Conservation (phyloP, 2,888 invertebrate genomes). For the Argyresthia goedartella region DNA sequence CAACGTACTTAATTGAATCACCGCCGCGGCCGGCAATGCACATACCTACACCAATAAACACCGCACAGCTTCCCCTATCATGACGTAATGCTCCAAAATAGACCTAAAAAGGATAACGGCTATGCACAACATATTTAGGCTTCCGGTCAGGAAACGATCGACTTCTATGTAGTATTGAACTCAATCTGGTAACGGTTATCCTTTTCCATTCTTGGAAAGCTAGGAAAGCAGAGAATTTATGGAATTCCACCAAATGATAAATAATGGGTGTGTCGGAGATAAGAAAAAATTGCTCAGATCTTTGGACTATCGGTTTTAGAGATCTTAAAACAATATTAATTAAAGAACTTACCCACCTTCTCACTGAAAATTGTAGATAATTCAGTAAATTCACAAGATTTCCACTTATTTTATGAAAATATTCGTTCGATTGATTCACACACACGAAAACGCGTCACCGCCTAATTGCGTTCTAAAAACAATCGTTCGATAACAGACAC, state of each 20-base stretch:
- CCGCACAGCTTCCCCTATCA: constrained; percentile 28
- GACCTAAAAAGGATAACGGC: constrained; percentile 55
- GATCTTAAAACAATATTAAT: too few relatives aligned
- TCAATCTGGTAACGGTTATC: not conserved
- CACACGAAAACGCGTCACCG: constrained; percentile 32
- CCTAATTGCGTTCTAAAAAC: constrained; percentile 5
- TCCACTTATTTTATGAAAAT: constrained; percentile 22
- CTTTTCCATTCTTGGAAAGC: too few relatives aligned
- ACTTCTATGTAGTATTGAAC: not conserved
- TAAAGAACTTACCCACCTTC: constrained; percentile 27
- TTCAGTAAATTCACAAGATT: constrained; percentile 22
- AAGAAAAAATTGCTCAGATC: constrained; percentile 14
- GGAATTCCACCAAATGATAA: constrained; percentile 21
- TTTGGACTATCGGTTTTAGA: too few relatives aligned
- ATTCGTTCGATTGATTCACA: constrained; percentile 38
- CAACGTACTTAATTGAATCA: constrained; percentile 13
- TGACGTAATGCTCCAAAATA: constrained; percentile 71
- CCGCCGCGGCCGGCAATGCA: constrained; percentile 14
- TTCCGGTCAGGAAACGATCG: constrained; percentile 20
- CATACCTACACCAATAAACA: constrained; percentile 21
- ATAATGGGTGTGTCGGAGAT: constrained; percentile 60
- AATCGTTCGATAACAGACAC: not conserved
- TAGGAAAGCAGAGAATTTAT: not conserved
- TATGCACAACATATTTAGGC: constrained; percentile 23
- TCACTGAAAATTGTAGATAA: constrained; percentile 18